These are phyloP conservation scores for Echinops telfairi DNA, from an alignment of 2,113 vertebrate species.

Conservation along the genomic window DNA sequence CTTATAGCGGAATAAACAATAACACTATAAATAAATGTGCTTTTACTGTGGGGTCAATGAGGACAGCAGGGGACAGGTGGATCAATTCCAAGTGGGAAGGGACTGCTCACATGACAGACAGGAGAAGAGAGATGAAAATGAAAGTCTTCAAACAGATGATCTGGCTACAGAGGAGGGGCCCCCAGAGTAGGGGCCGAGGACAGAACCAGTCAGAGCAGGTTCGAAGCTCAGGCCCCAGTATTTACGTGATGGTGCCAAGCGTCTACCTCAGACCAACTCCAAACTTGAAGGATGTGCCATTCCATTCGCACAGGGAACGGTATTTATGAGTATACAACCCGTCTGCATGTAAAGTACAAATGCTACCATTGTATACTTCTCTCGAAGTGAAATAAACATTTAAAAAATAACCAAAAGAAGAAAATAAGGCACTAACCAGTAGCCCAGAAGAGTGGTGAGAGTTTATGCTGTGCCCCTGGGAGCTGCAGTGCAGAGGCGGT, in stretches of 20 bases:
- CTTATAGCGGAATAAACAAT: neutral
- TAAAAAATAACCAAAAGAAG: rapidly evolving
- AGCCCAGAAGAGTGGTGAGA: conserved; percentile 73
- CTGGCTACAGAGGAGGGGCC: rapidly evolving
- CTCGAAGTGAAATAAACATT: neutral
- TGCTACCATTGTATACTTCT: rapidly evolving
- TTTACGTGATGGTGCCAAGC: neutral
- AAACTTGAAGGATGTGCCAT: no score
- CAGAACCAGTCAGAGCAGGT: neutral
- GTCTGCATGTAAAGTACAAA: rapidly evolving
- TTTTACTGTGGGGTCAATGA: neutral
- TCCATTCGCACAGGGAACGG: no score
- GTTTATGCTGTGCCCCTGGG: conserved; percentile 63
- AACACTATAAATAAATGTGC: neutral
- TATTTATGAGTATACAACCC: neutral
- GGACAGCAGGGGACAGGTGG: rapidly evolving
- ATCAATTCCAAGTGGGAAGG: neutral
- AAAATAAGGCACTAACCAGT: conserved; percentile 80
- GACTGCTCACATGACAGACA: rapidly evolving
- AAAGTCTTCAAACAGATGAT: neutral
- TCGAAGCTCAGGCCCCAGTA: rapidly evolving
- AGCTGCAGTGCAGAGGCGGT: conserved; percentile 82
- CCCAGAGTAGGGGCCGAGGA: rapidly evolving
- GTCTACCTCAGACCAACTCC: neutral
- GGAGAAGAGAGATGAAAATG: no score